Percentiles rank a stretch among this genome's conserved stretches.
Evolutionary conservation across 2,113 vertebrate species (phyloP).

Genomic region (Gnathonemus longibarbis): DNA sequence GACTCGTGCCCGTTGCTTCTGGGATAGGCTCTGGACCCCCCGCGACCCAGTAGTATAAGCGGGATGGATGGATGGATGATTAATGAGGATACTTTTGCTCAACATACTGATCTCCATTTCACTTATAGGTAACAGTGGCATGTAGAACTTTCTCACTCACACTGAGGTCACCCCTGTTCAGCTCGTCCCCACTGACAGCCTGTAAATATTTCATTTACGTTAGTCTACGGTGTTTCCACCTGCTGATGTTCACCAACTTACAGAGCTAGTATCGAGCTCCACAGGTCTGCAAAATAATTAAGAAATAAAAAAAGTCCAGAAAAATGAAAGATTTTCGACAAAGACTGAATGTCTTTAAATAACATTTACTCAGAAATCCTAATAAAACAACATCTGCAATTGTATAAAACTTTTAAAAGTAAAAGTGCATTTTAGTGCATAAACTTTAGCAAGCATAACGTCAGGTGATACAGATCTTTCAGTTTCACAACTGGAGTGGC

Average conservation of each 20-base stretch:
- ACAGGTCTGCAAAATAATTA: not conserved
- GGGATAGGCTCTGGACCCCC: no score
- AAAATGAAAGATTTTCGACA: not conserved
- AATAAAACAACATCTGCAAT: not conserved
- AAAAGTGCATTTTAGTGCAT: not conserved
- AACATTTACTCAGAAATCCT: not conserved
- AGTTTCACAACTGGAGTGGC: not conserved
- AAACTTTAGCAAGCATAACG: not conserved
- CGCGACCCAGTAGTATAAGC: no score
- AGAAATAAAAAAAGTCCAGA: not conserved
- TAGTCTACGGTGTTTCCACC: not conserved
- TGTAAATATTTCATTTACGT: not conserved
- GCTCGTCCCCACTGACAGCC: not conserved
- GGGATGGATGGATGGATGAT: not conserved
- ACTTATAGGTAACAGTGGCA: not conserved
- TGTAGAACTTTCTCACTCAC: not conserved
- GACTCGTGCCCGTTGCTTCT: no score
- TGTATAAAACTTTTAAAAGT: not conserved
- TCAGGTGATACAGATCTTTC: not conserved
- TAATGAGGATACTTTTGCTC: not conserved
- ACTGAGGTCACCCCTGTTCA: not conserved
- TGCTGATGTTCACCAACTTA: not conserved
- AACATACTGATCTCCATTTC: not conserved
- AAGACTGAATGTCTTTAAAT: not conserved
- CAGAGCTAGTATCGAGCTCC: not conserved